Evolutionary conservation across 2,113 vertebrate species (phyloP).

Genomic region (Hemiprocne comata): DNA sequence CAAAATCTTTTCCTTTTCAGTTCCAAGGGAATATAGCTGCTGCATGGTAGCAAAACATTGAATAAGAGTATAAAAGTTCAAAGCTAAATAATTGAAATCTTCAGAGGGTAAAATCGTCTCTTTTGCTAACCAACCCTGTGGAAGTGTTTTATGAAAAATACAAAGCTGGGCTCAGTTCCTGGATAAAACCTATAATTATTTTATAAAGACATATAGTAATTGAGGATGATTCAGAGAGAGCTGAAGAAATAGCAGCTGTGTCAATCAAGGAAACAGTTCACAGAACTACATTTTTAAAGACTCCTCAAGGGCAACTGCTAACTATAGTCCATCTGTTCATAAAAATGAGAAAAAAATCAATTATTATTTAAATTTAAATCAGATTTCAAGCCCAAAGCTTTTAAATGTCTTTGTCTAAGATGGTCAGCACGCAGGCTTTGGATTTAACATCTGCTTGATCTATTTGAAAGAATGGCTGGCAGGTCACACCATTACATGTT

Average conservation of each 20-base stretch:
- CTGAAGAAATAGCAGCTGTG: constrained; percentile 47
- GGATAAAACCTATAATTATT: constrained; percentile 60
- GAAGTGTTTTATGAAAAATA: constrained; percentile 37
- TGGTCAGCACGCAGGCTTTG: background rate
- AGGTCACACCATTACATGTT: background rate
- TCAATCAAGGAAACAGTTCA: constrained; percentile 58
- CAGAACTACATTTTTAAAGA: constrained; percentile 36
- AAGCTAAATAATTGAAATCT: constrained; percentile 41
- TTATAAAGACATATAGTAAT: constrained; percentile 57
- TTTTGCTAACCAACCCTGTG: background rate
- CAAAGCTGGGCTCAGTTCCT: constrained; percentile 4
- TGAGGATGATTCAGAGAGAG: constrained; percentile 64
- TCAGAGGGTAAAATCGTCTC: constrained; percentile 11
- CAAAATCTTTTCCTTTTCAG: constrained; percentile 19
- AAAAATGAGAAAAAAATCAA: constrained; percentile 53
- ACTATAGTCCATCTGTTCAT: constrained; percentile 38
- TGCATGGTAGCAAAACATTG: constrained; percentile 11
- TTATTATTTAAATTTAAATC: constrained; percentile 54
- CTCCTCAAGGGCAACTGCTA: constrained; percentile 50
- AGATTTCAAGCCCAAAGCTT: constrained; percentile 20
- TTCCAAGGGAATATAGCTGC: constrained; percentile 7
- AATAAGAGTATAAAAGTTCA: constrained; percentile 29
- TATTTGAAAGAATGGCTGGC: background rate
- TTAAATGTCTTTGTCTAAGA: constrained; percentile 17
- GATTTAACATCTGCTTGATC: background rate